Evolutionary conservation across 2,113 vertebrate genomes (phyloP).

Genomic region (Prochilodus magdalenae): DNA sequence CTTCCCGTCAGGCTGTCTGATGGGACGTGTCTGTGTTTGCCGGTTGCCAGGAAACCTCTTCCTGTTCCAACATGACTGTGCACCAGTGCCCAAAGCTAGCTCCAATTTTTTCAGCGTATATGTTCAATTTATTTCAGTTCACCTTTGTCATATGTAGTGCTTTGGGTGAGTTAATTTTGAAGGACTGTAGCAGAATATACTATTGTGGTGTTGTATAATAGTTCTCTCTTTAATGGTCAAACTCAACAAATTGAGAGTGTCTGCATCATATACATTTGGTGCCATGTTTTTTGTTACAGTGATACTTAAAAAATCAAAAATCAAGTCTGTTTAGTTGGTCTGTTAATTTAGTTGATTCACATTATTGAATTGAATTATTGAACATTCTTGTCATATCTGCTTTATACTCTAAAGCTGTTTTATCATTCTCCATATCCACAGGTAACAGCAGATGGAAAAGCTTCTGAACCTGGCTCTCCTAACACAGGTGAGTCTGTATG

Average conservation of each 20-base stretch:
- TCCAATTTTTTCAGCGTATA: no score
- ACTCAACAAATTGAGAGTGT: neutral
- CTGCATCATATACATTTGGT: neutral
- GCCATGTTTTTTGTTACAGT: neutral
- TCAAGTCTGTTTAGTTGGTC: conserved; percentile 1
- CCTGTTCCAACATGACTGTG: no score
- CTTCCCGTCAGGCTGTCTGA: no score
- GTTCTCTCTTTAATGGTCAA: neutral
- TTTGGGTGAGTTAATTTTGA: neutral
- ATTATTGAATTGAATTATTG: neutral
- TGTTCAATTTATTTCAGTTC: no score
- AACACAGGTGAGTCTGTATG: conserved; percentile 53
- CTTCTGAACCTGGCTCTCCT: conserved; percentile 52
- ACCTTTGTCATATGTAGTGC: neutral
- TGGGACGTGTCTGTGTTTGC: no score
- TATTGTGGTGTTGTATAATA: neutral
- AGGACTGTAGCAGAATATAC: neutral
- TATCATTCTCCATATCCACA: conserved; percentile 6
- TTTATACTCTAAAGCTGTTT: conserved; percentile 10
- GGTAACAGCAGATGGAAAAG: conserved; percentile 49
- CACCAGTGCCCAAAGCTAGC: no score
- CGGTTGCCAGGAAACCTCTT: no score
- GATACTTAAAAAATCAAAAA: no score
- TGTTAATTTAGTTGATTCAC: neutral
- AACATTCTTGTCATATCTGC: neutral